Conservation (phyloP, 2,797 vertebrate genomes). For the Holocentrus rufus region DNA sequence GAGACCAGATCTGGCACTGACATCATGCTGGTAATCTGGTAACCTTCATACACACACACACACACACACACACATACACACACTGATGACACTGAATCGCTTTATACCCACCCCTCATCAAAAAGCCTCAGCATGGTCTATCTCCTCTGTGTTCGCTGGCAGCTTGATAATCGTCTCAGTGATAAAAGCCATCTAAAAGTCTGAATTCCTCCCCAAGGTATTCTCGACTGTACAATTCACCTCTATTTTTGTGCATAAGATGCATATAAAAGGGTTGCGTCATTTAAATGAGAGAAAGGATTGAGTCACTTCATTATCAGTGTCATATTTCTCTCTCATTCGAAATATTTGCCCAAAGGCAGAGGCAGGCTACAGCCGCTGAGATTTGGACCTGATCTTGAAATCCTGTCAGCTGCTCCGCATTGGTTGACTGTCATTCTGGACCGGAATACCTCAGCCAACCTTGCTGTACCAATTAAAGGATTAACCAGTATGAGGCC, state of each 20-base stretch:
- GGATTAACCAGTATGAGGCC: constrained; percentile 67
- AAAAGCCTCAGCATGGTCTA: constrained; percentile 40
- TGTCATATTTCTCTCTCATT: constrained; percentile 18
- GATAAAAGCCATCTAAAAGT: constrained; percentile 38
- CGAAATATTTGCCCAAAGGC: constrained; percentile 42
- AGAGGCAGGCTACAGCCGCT: constrained; percentile 26
- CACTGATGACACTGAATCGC: constrained; percentile 14
- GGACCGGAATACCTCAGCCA: constrained; percentile 51
- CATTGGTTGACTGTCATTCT: constrained; percentile 42
- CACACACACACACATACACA: constrained; percentile 20
- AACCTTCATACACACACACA: constrained; percentile 24
- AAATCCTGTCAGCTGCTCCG: constrained; percentile 32
- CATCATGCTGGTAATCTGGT: constrained; percentile 45
- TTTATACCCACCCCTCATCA: constrained; percentile 36
- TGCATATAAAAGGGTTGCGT: constrained; percentile 13
- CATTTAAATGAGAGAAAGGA: constrained; percentile 31
- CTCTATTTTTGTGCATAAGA: constrained; percentile 18
- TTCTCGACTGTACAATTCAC: constrained; percentile 25
- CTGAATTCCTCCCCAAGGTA: constrained; percentile 17
- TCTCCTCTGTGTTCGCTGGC: constrained; percentile 33
- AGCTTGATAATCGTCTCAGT: constrained; percentile 38
- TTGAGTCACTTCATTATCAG: constrained; percentile 15
- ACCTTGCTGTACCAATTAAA: constrained; percentile 63
- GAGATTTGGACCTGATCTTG: constrained; percentile 36
- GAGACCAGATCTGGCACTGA: constrained; percentile 42